Evolutionary conservation across 2,888 invertebrate species (phyloP), one percentile per base, ranked within the genome.

Genomic region (Phengaris alcon): DNA sequence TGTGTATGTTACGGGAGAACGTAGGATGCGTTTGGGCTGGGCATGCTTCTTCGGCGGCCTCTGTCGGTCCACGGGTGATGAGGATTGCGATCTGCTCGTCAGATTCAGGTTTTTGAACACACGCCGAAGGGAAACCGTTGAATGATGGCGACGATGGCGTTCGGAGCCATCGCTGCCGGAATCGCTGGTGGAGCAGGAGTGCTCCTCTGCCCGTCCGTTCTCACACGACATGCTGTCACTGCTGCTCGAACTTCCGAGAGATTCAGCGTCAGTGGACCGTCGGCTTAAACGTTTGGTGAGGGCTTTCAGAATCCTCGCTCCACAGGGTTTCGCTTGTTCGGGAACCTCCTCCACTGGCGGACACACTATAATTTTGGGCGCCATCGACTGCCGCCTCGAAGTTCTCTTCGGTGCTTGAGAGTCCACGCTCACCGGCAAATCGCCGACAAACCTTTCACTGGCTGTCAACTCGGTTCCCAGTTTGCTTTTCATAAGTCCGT

Each of bases 1-100:
- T 9, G 96, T 96, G 87, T 97, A 97, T 0, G 96, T 95, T 12
- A 97, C 96, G 1, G 97, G 97, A 74, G 96, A 94, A 59, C 97
- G 94, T 9, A 97, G 93, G 78, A 97, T 97, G 81, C 96, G 94
- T 84, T 97, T 96, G 1, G 96, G 96, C 76, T 95, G 94, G 57
- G 91, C 88, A 82, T 95, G 95, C 81, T 95, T 95, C 83, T 94
- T 94, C 13, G 90, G 88, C 76, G 86, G 88, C 10, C 93, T 86
- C 59, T 89, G 84, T 8, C 90, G 87, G 77, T 93, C 91, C 12
- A 87, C 88, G 52, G 95, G 95, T 76, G 94, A 95, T 86, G 95
- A 94, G 69, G 96, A 96, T 74, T 95, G 94, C 6, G 96, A 95
- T 75, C 96, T 94, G 15, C 94, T 92, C 13, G 95, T 93, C 64